Conservation (phyloP, 92 coral and sea anemone genomes). For the Phenganax stokvisi region DNA sequence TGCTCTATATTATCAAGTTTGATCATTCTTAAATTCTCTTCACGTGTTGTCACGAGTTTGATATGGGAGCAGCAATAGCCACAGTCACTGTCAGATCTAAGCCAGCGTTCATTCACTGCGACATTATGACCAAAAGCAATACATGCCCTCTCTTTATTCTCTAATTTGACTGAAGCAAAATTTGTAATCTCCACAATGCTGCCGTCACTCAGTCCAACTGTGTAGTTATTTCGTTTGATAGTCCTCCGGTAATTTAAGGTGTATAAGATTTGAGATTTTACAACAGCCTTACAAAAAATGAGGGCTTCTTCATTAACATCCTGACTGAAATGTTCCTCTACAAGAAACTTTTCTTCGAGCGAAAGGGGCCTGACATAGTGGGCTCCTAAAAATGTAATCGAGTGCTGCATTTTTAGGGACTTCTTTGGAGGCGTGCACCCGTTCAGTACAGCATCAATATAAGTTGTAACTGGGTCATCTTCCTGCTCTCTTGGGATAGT, state of each 20-base stretch:
- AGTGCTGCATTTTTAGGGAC: not conserved
- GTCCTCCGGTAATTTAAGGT: slow-evolving; percentile 4
- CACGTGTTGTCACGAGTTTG: not conserved
- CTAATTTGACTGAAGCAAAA: not conserved
- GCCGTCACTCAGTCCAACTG: not conserved
- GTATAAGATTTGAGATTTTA: not conserved
- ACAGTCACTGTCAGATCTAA: not conserved
- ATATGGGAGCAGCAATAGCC: not conserved
- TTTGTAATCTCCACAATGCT: not conserved
- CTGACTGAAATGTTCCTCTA: not conserved
- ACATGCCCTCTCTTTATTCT: not conserved
- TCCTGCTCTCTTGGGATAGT: not conserved
- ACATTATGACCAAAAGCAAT: not conserved
- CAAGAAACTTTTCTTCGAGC: slow-evolving; percentile 15
- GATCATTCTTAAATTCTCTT: not conserved
- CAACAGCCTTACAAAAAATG: slow-evolving; percentile 4
- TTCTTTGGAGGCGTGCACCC: not conserved
- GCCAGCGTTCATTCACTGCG: not conserved
- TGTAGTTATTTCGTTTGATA: not conserved
- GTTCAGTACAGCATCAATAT: not conserved
- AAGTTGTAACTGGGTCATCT: not conserved
- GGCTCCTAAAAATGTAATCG: not conserved
- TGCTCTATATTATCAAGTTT: not conserved
- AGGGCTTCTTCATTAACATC: not conserved
- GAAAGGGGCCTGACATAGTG: slow-evolving; percentile 16